Evolutionary conservation across 2,797 vertebrate genomes (phyloP).

Genomic region (Sus cebifrons): DNA sequence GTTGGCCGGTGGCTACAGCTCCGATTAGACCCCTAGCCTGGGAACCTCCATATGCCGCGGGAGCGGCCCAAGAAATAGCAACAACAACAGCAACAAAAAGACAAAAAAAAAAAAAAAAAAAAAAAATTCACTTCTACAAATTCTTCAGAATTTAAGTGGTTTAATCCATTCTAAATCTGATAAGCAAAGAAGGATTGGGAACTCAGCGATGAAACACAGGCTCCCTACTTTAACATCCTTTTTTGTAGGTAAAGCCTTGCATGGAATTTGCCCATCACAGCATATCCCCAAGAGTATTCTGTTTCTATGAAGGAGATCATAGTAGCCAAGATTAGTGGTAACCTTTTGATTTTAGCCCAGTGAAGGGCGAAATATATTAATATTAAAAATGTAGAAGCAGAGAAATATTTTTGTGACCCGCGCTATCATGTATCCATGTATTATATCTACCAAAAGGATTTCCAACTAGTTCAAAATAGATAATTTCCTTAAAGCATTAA

Average conservation of each 20-base stretch:
- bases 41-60: too few relatives aligned
- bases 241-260: constrained; percentile 79
- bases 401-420: constrained; percentile 77
- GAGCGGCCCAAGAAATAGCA: too few relatives aligned
- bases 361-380: constrained; percentile 84
- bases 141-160: constrained; percentile 67
- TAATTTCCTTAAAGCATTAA: constrained; percentile 81
- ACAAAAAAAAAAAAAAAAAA: too few relatives aligned
- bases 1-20: too few relatives aligned
- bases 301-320: constrained; percentile 86
- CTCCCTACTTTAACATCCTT: constrained; percentile 70
- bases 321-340: constrained; percentile 85
- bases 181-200: constrained; percentile 75
- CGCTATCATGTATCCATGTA: constrained; percentile 6
- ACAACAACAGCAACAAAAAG: too few relatives aligned
- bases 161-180: constrained; percentile 76
- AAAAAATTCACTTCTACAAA: constrained; percentile 72
- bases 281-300: constrained; percentile 82
- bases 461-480: constrained; percentile 75
- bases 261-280: constrained; percentile 81
- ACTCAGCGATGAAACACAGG: constrained; percentile 73
- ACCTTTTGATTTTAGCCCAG: constrained; percentile 86
- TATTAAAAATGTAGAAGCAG: constrained; percentile 81
- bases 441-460: constrained; percentile 62
- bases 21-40: too few relatives aligned